These are phyloP conservation scores for Butorides virescens DNA, from an alignment of 2,113 vertebrate species.

Conservation along the genomic window DNA sequence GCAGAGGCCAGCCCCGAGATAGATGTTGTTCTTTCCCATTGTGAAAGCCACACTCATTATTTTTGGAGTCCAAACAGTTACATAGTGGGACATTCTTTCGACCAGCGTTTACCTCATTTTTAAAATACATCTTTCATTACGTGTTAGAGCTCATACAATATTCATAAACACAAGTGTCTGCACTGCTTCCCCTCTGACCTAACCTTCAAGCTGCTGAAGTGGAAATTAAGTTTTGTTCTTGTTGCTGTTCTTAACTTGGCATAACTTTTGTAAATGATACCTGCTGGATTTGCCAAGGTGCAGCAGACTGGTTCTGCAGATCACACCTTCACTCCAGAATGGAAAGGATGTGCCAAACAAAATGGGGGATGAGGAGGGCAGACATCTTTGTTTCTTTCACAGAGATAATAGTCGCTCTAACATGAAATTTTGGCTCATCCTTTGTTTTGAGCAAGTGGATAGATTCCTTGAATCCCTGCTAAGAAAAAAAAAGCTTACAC, in stretches of 20 bases:
- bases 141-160: slow-evolving; percentile 64
- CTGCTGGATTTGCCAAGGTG: slow-evolving; percentile 59
- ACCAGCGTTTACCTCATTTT: slow-evolving; percentile 35
- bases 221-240: slow-evolving; percentile 64
- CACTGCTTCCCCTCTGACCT: slow-evolving; percentile 59
- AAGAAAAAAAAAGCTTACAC: slow-evolving; percentile 51
- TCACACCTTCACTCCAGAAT: slow-evolving; percentile 56
- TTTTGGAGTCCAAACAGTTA: slow-evolving; percentile 30
- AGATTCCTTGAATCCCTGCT: slow-evolving; percentile 49
- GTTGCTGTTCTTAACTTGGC: slow-evolving; percentile 31
- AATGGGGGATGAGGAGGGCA: neutral
- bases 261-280: slow-evolving; percentile 27
- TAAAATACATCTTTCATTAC: slow-evolving; percentile 62
- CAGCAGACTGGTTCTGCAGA: slow-evolving; percentile 42
- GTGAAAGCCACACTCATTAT: neutral
- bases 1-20: neutral
- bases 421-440: slow-evolving; percentile 41
- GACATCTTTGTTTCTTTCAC: slow-evolving; percentile 13
- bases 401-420: slow-evolving; percentile 43
- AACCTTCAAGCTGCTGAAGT: slow-evolving; percentile 68
- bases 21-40: neutral
- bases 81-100: slow-evolving; percentile 34
- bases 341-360: neutral
- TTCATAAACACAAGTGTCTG: slow-evolving; percentile 65
- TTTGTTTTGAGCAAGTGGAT: slow-evolving; percentile 47